Base-by-base conservation (phyloP, 2,113 vertebrate species). In the Lepisosteus osseus region DNA sequence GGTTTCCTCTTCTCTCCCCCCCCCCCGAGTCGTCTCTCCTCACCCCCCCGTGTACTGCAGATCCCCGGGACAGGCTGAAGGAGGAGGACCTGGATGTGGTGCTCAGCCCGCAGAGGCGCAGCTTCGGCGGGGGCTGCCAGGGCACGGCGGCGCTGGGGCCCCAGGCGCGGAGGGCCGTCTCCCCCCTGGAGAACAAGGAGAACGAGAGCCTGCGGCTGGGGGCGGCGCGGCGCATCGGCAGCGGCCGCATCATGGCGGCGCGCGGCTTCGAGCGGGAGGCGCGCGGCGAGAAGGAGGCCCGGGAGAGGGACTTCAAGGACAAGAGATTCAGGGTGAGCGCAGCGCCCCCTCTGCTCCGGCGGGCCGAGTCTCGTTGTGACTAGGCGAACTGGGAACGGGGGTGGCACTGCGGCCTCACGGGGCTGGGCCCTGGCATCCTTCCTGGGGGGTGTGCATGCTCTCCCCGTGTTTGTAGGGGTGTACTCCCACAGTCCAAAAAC, bases 31-130 rank as follows among this genome's bases (percentile, higher is more conserved):
- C 14, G 47, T 51, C 47, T 51, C 47, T 51, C 9, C 47, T 51
- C 9, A 3, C 5, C 5, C 47, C 12, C 11, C 12, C 13, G 0
- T 59, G 56, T 69, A 82, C 56, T 29, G 29, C 70, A 99, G 97
- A 99, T 86, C 97, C 97, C 8, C 91, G 96, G 61, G 97, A 98
- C 72, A 89, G 96, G 41, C 90, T 99, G 72, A 98, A 98, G 80
- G 97, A 99, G 73, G 97, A 98, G 74, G 97, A 99, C 79, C 76
- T 99, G 80, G 97, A 99, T 72, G 96, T 99, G 15, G 85, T 99
- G 62, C 88, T 99, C 59, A 99, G 96, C 78, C 97, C 96, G 0
- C 97, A 99, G 77, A 90, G 97, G 56, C 93, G 97, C n/a, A 99
- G 97, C 81, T 98, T 99, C 78, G 97, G 96, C 3, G 94, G 97